Evolutionary conservation across 2,797 vertebrate genomes (phyloP).

Genomic region (Takifugu rubripes): DNA sequence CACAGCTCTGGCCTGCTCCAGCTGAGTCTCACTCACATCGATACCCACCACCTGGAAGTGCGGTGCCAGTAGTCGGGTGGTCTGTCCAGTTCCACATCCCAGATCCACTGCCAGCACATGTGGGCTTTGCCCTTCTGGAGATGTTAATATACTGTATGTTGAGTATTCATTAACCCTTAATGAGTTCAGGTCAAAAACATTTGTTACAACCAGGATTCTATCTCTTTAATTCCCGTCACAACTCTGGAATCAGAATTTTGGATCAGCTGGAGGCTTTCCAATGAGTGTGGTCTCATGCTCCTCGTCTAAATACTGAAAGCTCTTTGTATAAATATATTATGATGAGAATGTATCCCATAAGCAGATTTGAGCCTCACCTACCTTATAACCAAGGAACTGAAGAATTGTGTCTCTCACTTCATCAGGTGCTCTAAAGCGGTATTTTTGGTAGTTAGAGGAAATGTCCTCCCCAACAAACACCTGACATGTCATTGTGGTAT

Average conservation of each 20-base stretch:
- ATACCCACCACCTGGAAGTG: slow-evolving; percentile 72
- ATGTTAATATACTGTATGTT: neutral
- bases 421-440: neutral
- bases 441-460: neutral
- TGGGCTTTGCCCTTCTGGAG: slow-evolving; percentile 62
- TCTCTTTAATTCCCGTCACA: too few species aligned
- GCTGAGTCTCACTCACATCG: slow-evolving; percentile 71
- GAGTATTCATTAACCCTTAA: neutral
- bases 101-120: slow-evolving; percentile 72
- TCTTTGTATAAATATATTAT: too few species aligned
- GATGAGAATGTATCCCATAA: too few species aligned
- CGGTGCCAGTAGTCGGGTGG: slow-evolving; percentile 59
- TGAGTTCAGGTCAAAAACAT: neutral
- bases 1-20: slow-evolving; percentile 66
- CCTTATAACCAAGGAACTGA: neutral
- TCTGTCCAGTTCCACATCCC: slow-evolving; percentile 78
- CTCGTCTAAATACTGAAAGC: too few species aligned
- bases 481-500: neutral
- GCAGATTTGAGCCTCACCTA: neutral
- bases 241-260: too few species aligned
- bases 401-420: neutral
- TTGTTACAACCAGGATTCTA: too few species aligned
- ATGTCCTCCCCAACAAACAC: neutral
- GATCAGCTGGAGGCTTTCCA: too few species aligned
- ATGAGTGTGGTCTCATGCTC: too few species aligned